Percentiles rank a stretch among this genome's conserved stretches.
Evolutionary conservation across 2,113 vertebrate species (phyloP).

Genomic region (Capreolus pygargus): DNA sequence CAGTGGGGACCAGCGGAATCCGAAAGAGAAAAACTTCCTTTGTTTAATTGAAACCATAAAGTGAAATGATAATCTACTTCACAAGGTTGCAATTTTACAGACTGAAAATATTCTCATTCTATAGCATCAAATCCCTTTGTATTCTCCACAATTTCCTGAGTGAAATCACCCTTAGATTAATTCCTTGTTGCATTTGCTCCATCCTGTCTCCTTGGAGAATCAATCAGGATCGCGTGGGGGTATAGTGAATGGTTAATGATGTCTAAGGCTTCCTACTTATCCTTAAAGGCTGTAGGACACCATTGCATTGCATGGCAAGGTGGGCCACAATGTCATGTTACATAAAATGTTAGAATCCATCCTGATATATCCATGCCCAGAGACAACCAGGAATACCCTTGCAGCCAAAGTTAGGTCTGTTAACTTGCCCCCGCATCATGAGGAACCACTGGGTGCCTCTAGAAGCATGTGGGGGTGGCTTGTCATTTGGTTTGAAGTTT

Average conservation of each 20-base stretch:
- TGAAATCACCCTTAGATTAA: background rate
- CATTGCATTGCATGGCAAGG: rapidly evolving
- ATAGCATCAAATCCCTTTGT: background rate
- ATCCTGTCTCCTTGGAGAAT: background rate
- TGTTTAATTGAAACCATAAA: background rate
- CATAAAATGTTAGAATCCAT: background rate
- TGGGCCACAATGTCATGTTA: too few species aligned
- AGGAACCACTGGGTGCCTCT: background rate
- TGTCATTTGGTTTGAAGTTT: background rate
- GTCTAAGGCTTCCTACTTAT: background rate
- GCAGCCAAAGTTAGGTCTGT: background rate
- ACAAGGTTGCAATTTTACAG: background rate
- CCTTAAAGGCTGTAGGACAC: background rate
- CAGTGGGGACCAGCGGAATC: background rate
- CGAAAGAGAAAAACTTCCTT: background rate
- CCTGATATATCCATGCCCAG: background rate
- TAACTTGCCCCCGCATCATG: background rate
- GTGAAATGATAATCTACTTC: background rate
- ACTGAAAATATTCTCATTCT: background rate
- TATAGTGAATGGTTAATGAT: too few species aligned
- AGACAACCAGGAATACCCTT: background rate
- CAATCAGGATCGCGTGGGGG: background rate
- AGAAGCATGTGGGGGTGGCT: too few species aligned
- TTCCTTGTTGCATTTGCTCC: background rate
- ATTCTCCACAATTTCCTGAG: background rate